Conservation (phyloP, 2,797 vertebrate species). For the Sitta carolinensis region DNA sequence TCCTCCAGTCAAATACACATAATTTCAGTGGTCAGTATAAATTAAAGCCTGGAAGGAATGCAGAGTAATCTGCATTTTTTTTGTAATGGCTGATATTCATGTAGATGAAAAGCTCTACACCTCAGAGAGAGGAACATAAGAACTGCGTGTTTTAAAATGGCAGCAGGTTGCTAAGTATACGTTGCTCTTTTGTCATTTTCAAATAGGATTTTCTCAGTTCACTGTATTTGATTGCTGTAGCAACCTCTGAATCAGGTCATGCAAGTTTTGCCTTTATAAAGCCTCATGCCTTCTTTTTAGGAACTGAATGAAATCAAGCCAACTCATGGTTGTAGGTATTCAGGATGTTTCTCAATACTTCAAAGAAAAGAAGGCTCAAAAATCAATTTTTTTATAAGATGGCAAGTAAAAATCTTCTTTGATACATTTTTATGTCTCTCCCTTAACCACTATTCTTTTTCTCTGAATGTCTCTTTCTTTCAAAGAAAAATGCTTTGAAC, state of each 20-base stretch:
- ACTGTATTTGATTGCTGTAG: background rate
- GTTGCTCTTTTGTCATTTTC: background rate
- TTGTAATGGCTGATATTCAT: background rate
- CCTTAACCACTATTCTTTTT: background rate
- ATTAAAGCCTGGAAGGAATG: background rate
- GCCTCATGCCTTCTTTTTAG: background rate
- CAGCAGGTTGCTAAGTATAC: background rate
- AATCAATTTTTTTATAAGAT: background rate
- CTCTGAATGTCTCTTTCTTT: background rate
- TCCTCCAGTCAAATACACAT: accelerated
- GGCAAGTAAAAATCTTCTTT: background rate
- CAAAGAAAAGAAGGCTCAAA: background rate
- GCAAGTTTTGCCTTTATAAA: constrained; percentile 5
- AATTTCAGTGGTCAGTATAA: background rate
- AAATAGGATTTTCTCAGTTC: background rate
- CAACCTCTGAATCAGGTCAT: background rate
- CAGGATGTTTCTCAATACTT: background rate
- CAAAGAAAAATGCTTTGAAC: constrained; percentile 4
- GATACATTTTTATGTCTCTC: background rate
- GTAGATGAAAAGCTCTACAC: background rate
- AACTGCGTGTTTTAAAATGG: background rate
- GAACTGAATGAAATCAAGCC: background rate
- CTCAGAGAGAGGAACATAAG: background rate
- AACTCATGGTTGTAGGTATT: background rate
- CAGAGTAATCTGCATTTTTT: background rate